Base-by-base conservation (phyloP, 2,888 invertebrate genomes). In the Epistrophella euchroma region DNA sequence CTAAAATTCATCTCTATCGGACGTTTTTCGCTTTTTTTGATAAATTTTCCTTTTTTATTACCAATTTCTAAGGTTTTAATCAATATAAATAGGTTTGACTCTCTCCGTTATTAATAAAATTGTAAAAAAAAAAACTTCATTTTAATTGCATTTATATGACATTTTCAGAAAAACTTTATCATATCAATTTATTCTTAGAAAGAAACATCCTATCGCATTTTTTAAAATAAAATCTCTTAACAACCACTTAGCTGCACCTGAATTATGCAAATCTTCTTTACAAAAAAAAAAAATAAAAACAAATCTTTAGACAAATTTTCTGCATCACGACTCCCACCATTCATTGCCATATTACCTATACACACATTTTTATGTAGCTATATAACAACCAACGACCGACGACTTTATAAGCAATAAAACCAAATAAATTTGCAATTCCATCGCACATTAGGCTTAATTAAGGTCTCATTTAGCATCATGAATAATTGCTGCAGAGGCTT, bases 371-470 rank as follows among this genome's bases (percentile, higher is more conserved):
- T 52, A 72, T 85, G 68, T 11, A 45, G 52, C 70, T 71, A 32
- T 32, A 32, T 6, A 28, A 4, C 9, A 4, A 40, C 2, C 40
- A 22, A 56, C 35, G 11, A 13, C 10, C 32, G 15, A 56, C 32
- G 25, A 60, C 19, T 15, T 37, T 19, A n/a, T n/a, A 13, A 37
- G 74, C 73, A 37, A 82, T 78, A 74, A 78, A 78, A 71, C 81
- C 86, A 73, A 86, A 86, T 78, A 82, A 82, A 82, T 87, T 83
- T 83, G 83, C 83, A 87, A 83, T 87, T 87, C 87, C 77, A 83
- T 83, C 64, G 79, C 71, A 75, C 82, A 88, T 88, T 88, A 83
- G 64, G 75, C 77, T 83, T 88, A 88, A 88, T 88, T 86, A 88
- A 86, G 77, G 88, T 74, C 80, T 83, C 79, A 83, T 88, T 86